Conservation (phyloP, 2,888 invertebrate genomes). For the Aromia moschata region DNA sequence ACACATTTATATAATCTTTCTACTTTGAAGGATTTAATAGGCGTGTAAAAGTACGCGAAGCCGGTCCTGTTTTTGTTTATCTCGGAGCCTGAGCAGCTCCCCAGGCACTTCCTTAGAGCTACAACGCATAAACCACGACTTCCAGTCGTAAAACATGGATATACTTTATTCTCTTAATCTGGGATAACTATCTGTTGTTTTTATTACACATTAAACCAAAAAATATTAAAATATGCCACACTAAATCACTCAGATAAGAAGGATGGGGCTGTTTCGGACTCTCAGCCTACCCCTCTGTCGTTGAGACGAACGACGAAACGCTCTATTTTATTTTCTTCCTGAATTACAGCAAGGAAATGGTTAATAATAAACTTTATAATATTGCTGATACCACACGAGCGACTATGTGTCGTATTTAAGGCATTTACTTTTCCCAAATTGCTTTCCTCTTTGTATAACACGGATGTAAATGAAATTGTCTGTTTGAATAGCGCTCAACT, state of each 20-base stretch:
- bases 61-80: background rate
- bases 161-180: conserved; percentile 15
- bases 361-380: no score
- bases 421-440: no score
- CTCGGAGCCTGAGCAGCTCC: no score
- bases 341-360: no score
- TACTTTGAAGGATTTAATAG: no score
- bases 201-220: conserved; percentile 13
- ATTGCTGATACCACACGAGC: no score
- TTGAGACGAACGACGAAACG: background rate
- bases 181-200: conserved; percentile 13
- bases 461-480: no score
- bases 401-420: no score
- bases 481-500: no score
- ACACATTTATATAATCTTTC: no score
- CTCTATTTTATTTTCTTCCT: background rate
- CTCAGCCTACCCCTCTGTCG: background rate
- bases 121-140: no score
- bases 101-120: background rate
- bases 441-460: no score
- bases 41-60: background rate
- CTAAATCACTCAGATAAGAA: conserved; percentile 11
- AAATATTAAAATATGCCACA: conserved; percentile 5
- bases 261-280: background rate
- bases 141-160: conserved; percentile 8